These are phyloP conservation scores for Hesperia comma DNA, from an alignment of 2,888 invertebrate species.

Conservation along the genomic window DNA sequence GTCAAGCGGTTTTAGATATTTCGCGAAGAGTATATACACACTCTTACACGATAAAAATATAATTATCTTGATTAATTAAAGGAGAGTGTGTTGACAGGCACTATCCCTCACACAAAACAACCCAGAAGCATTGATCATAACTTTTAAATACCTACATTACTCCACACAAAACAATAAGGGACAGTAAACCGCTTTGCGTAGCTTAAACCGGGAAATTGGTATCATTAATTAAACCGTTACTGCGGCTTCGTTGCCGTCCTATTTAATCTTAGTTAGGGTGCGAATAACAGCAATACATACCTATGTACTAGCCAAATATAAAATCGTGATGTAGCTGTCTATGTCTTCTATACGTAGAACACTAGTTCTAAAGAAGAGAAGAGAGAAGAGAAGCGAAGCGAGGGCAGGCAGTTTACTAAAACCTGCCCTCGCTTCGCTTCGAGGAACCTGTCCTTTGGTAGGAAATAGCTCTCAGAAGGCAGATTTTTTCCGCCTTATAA, in stretches of 20 bases:
- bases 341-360: background rate
- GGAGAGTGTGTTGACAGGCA: no score
- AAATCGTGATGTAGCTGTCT: background rate
- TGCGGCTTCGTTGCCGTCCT: constrained; percentile 6
- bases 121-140: background rate
- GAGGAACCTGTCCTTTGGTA: no score
- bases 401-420: no score
- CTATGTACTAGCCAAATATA: background rate
- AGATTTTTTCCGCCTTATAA: no score
- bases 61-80: no score
- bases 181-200: background rate
- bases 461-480: no score
- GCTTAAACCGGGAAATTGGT: background rate
- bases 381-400: no score
- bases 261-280: constrained; percentile 6
- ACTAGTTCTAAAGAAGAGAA: no score
- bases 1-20: no score
- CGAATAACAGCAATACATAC: background rate
- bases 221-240: constrained; percentile 8
- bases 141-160: background rate
- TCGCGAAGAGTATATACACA: no score
- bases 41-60: no score
- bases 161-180: constrained; percentile 2
- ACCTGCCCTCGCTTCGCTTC: no score
- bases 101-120: background rate